A percentile compares a stretch with the other conserved stretches of the same genome.
phyloP scores from a whole-genome alignment of 1,140 invertebrate species.

The Drosophila sucinea region DNA sequence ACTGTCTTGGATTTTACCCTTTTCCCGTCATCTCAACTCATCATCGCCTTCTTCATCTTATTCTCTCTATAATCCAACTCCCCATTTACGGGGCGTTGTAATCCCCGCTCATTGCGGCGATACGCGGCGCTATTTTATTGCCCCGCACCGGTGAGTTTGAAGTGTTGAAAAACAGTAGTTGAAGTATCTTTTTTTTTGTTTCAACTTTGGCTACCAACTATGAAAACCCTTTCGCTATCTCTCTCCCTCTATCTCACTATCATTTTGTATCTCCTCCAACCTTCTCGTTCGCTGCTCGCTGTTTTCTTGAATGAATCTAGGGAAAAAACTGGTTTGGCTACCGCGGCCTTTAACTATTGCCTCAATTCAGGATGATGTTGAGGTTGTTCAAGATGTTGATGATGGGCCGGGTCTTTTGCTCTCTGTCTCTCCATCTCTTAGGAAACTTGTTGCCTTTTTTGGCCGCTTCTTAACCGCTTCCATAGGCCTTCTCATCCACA shows the following conservation, averaged over 20 bases:
- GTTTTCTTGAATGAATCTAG: slow-evolving; percentile 80
- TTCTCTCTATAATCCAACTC: background rate
- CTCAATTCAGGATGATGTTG: slow-evolving; percentile 52
- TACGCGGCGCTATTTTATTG: slow-evolving; percentile 69
- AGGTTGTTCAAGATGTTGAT: slow-evolving; percentile 4
- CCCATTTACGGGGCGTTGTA: slow-evolving; percentile 52
- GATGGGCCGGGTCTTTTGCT: slow-evolving; percentile 1
- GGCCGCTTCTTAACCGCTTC: slow-evolving; percentile 24
- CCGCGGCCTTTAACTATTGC: slow-evolving; percentile 48
- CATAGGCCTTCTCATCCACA: slow-evolving; percentile 45
- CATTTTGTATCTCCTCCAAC: background rate
- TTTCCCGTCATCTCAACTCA: slow-evolving; percentile 6
- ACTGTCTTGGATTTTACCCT: background rate
- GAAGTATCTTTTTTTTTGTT: slow-evolving; percentile 62
- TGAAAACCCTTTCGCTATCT: slow-evolving; percentile 58
- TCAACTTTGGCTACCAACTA: slow-evolving; percentile 34
- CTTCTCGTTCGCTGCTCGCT: slow-evolving; percentile 36
- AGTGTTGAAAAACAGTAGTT: slow-evolving; percentile 81
- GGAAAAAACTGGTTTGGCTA: slow-evolving; percentile 70
- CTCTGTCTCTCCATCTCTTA: background rate
- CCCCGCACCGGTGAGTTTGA: slow-evolving; percentile 73
- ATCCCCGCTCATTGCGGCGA: slow-evolving; percentile 22
- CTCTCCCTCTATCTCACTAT: slow-evolving; percentile 13
- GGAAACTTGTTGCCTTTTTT: slow-evolving; percentile 24
- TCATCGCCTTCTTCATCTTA: slow-evolving; percentile 2